Percentiles rank a stretch among this genome's conserved stretches.
These are phyloP conservation scores for Opisthograptis luteolata DNA, from an alignment of 2,888 invertebrate genomes.

Conservation along the genomic window DNA sequence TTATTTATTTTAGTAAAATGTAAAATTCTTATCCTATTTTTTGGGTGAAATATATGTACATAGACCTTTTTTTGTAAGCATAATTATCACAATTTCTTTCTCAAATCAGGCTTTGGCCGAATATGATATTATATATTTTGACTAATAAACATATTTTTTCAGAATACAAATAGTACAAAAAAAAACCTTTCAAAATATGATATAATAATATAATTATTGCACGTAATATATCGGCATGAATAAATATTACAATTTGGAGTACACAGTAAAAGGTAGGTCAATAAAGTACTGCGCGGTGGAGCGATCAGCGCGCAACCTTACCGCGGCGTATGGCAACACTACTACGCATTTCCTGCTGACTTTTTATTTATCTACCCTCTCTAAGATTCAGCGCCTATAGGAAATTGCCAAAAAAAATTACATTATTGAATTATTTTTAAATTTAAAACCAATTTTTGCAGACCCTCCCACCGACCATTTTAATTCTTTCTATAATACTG, in stretches of 20 bases:
- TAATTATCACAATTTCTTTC: no score
- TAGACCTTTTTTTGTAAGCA: no score
- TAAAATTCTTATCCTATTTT: no score
- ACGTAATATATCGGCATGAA: background rate
- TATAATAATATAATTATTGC: background rate
- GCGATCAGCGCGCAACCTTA: conserved; percentile 52
- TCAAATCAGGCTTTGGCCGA: no score
- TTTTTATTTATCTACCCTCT: conserved; percentile 66
- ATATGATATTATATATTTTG: no score
- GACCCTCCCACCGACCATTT: conserved; percentile 42
- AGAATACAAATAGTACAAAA: background rate
- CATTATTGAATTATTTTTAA: conserved; percentile 59
- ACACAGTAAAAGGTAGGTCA: background rate
- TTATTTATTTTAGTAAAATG: no score
- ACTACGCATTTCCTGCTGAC: conserved; percentile 58
- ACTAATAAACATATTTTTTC: no score
- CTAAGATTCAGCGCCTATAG: conserved; percentile 77
- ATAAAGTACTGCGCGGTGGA: background rate
- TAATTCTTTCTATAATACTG: conserved; percentile 6
- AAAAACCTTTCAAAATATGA: background rate
- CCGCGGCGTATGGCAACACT: conserved; percentile 75
- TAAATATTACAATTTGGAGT: conserved; percentile 2
- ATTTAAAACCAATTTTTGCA: conserved; percentile 56
- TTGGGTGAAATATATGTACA: no score
- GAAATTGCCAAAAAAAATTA: conserved; percentile 68